Conservation (phyloP, 2,888 invertebrate species). For the Silvanus unidentatus region DNA sequence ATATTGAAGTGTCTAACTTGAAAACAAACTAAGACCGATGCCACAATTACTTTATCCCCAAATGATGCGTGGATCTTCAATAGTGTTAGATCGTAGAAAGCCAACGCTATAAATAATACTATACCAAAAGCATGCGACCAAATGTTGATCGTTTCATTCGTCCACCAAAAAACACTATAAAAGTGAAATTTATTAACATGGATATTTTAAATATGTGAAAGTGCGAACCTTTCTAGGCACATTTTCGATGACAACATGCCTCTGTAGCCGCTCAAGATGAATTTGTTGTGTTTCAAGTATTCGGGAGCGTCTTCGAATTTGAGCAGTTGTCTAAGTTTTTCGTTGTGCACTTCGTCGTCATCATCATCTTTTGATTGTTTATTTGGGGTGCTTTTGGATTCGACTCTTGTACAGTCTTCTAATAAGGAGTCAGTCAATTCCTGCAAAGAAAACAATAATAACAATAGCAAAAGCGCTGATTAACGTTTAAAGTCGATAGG, state of each 20-base stretch:
- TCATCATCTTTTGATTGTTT: conserved; percentile 4
- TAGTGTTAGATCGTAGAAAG: conserved; percentile 76
- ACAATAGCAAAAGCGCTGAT: too few species aligned
- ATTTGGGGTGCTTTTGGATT: conserved; percentile 4
- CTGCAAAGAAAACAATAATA: conserved; percentile 11
- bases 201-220: not conserved
- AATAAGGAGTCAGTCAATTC: conserved; percentile 28
- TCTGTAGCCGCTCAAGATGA: conserved; percentile 78
- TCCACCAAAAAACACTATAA: conserved; percentile 91
- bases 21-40: conserved; percentile 77
- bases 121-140: conserved; percentile 93
- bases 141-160: conserved; percentile 94
- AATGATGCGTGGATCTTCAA: conserved; percentile 72
- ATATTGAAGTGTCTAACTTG: conserved; percentile 54
- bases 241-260: conserved; percentile 74
- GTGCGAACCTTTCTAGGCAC: conserved; percentile 76
- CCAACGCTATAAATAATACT: conserved; percentile 74
- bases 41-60: conserved; percentile 80
- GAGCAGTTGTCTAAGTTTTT: conserved; percentile 37
- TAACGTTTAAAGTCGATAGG: too few species aligned
- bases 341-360: conserved; percentile 26
- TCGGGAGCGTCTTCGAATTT: conserved; percentile 62
- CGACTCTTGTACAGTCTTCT: conserved; percentile 21
- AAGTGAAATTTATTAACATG: not conserved
- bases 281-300: conserved; percentile 82